Conservation (phyloP, 1,140 invertebrate species). For the Nebria ingens region DNA sequence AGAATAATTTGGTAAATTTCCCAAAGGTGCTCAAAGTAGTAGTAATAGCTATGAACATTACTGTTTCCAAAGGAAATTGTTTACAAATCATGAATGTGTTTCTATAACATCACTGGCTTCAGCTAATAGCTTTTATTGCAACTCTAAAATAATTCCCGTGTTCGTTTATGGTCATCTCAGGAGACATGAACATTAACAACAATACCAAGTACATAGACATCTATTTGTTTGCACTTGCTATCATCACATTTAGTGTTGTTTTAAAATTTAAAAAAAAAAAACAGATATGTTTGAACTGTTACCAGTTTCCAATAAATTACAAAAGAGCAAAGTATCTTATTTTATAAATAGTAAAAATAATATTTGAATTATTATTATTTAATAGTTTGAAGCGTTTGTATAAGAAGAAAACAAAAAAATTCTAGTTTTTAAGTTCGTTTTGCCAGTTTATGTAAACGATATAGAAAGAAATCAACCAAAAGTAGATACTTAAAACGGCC, state of each 20-base stretch:
- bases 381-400: too few relatives aligned
- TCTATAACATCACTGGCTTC: not conserved
- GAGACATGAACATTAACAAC: not conserved
- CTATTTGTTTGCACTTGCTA: not conserved
- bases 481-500: too few relatives aligned
- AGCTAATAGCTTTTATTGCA: slow-evolving; percentile 8
- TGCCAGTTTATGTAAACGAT: too few relatives aligned
- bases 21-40: not conserved
- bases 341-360: too few relatives aligned
- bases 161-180: not conserved
- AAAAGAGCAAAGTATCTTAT: too few relatives aligned
- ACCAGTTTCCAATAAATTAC: too few relatives aligned
- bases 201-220: not conserved
- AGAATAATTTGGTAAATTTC: not conserved
- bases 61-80: not conserved
- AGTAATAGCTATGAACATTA: not conserved
- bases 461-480: too few relatives aligned
- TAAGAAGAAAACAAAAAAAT: too few relatives aligned
- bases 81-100: slow-evolving; percentile 3
- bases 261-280: too few relatives aligned
- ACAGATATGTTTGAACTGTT: too few relatives aligned
- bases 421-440: too few relatives aligned
- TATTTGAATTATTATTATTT: too few relatives aligned
- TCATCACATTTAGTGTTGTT: not conserved
- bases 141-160: slow-evolving; percentile 6